Evolutionary conservation across 1,140 invertebrate genomes (phyloP), one percentile per base, ranked within the genome.

Genomic region (Drosophila lini): DNA sequence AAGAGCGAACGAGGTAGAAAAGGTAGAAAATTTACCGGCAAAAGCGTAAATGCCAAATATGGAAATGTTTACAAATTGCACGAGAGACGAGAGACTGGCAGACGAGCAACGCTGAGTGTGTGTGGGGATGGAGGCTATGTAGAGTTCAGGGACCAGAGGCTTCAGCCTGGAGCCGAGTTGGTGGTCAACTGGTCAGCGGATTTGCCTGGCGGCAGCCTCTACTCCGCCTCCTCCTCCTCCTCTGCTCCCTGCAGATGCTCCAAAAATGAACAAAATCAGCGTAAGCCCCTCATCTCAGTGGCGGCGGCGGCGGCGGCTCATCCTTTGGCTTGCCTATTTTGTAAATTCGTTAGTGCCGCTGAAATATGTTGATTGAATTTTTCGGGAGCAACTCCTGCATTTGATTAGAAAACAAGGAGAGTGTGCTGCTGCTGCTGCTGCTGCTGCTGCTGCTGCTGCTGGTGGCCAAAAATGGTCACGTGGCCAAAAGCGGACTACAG

Each of bases 361-460:
- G 88, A 91, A 91, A 91, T 91, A 91, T 91, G 88, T 91, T 91
- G 88, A 91, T 91, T 91, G 88, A 91, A 91, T 89, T 89, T 89
- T 89, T 89, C 85, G 84, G 84, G 84, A 89, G 84, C 84, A 89
- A 84, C 84, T 50, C 48, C n/a, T 89, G 84, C 84, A 89, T 89
- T 89, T 89, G 84, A 89, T 89, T 89, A 89, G 74, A 84, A 84
- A 38, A 76, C 78, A 80, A 75, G 60, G 41, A 58, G 69, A 65
- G 64, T 76, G 62, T 75, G 68, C 50, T 58, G 48, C 48, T 25
- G 44, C 22, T 42, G 40, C 40, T 19, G 45, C 15, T 50, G 28
- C 3, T 53, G 32, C 50, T 58, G 48, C 48, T 25, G 44, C 22
- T 42, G 40, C 40, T 19, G 45, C 15, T 50, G 28, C 3, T 53